Evolutionary conservation across 2,888 invertebrate genomes (phyloP).

Genomic region (Agrochola circellaris): DNA sequence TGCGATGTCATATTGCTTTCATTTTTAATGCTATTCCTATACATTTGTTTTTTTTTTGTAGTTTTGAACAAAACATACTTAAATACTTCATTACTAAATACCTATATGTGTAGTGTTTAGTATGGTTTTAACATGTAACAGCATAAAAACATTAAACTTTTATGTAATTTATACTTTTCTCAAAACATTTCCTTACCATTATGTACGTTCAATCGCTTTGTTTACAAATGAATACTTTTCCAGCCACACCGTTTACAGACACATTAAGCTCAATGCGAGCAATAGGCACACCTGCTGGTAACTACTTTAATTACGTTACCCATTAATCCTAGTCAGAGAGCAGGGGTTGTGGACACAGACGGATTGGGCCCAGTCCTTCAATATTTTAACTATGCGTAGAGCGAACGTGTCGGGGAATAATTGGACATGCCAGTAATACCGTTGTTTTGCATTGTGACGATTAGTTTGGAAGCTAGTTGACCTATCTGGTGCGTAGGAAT

Average conservation of each 20-base stretch:
- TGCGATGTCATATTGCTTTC: neutral
- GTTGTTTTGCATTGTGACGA: constrained; percentile 63
- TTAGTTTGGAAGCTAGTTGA: constrained; percentile 54
- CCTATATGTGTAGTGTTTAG: neutral
- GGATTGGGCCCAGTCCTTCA: constrained; percentile 77
- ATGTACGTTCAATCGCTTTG: constrained; percentile 19
- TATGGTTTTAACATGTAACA: neutral
- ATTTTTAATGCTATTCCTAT: neutral
- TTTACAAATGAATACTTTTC: constrained; percentile 38
- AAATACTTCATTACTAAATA: neutral
- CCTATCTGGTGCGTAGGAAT: constrained; percentile 41
- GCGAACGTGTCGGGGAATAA: constrained; percentile 60
- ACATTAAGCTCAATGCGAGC: constrained; percentile 59
- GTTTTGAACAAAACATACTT: neutral
- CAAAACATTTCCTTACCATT: neutral
- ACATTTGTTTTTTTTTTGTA: no score
- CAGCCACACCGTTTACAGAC: constrained; percentile 34
- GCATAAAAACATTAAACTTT: neutral
- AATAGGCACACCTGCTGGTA: constrained; percentile 82
- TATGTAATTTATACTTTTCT: neutral
- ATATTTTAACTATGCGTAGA: constrained; percentile 74
- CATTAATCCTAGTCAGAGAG: constrained; percentile 83
- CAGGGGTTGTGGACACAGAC: constrained; percentile 84
- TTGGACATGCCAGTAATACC: constrained; percentile 61
- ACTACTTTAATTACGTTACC: constrained; percentile 86